These are phyloP conservation scores for Strix uralensis DNA, from an alignment of 2,113 vertebrate species.

Conservation along the genomic window DNA sequence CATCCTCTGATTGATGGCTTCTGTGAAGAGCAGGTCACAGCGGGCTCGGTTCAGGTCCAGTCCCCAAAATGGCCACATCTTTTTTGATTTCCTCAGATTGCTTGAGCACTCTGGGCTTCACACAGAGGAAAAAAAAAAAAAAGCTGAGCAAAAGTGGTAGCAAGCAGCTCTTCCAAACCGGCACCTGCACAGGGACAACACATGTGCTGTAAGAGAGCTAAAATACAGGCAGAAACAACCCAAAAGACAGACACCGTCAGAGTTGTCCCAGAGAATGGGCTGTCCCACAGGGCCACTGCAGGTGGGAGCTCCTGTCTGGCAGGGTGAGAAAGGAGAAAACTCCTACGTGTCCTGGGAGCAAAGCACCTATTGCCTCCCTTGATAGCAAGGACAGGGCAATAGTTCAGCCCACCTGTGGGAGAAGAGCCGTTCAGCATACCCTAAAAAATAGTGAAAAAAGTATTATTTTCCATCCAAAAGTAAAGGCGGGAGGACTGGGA, in stretches of 20 bases:
- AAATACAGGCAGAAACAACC: background rate
- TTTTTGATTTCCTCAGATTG: background rate
- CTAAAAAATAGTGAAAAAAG: background rate
- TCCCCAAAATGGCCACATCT: conserved; percentile 14
- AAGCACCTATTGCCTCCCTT: background rate
- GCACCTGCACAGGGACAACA: background rate
- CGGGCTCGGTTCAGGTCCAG: background rate
- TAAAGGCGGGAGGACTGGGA: background rate
- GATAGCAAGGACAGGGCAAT: background rate
- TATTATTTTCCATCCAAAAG: background rate
- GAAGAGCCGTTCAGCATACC: background rate
- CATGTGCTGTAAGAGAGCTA: accelerated
- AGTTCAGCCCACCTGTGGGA: background rate
- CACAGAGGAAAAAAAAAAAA: background rate
- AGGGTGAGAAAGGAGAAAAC: background rate
- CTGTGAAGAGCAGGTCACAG: conserved; percentile 69
- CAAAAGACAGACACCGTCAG: background rate
- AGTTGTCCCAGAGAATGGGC: background rate
- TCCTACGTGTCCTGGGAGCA: background rate
- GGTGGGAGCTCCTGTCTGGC: background rate
- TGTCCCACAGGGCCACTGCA: background rate
- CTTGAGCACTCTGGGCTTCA: background rate
- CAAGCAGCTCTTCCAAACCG: background rate
- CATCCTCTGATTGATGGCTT: conserved; percentile 77
- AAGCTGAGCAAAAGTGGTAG: background rate